phyloP scores from a whole-genome alignment of 2,888 invertebrate species.

The Drosophila melanosoma region DNA sequence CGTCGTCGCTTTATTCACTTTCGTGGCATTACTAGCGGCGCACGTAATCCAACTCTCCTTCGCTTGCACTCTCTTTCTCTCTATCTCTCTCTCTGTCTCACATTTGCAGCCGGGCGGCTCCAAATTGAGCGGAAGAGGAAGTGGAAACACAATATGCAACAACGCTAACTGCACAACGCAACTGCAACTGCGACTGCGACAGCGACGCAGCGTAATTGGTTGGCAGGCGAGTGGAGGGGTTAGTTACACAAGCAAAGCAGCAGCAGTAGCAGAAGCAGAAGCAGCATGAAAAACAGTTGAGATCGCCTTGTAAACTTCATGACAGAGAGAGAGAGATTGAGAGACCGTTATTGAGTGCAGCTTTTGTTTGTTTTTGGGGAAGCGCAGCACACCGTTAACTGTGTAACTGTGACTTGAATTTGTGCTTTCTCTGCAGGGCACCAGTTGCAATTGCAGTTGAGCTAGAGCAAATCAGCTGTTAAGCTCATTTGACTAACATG shows the following conservation, averaged over 20 bases:
- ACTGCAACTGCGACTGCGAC: constrained; percentile 20
- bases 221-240: constrained; percentile 50
- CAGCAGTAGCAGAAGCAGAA: constrained; percentile 18
- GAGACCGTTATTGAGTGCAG: constrained; percentile 32
- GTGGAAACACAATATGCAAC: constrained; percentile 77
- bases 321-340: constrained; percentile 42
- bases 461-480: constrained; percentile 39
- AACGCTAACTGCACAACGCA: constrained; percentile 47
- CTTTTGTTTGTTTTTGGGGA: constrained; percentile 29
- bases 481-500: constrained; percentile 12
- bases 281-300: constrained; percentile 24
- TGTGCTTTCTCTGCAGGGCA: constrained; percentile 54
- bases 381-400: constrained; percentile 47
- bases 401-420: constrained; percentile 22
- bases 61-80: constrained; percentile 20
- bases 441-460: constrained; percentile 26
- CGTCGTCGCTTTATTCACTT: constrained; percentile 66
- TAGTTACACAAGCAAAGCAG: constrained; percentile 68
- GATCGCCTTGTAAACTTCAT: constrained; percentile 41
- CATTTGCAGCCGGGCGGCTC: constrained; percentile 41
- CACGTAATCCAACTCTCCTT: constrained; percentile 66
- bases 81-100: constrained; percentile 23
- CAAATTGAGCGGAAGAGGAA: constrained; percentile 74
- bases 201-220: constrained; percentile 72
- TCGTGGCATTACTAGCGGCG: constrained; percentile 75